A percentile compares a stretch with the other conserved stretches of the same genome.
Evolutionary conservation across 2,888 invertebrate genomes (phyloP).

Genomic region (Eupithecia subfuscata): DNA sequence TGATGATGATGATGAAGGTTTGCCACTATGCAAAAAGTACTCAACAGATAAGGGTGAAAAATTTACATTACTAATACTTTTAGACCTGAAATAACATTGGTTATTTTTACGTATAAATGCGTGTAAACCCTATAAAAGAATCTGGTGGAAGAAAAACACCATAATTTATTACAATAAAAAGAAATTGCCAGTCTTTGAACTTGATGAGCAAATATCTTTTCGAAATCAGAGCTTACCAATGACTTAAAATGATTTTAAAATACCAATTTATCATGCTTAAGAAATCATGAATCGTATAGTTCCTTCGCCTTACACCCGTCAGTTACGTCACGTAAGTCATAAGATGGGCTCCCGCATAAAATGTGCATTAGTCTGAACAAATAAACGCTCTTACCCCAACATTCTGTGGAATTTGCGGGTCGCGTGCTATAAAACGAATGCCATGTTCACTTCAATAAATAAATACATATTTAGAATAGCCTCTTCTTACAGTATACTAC

Average conservation of each 20-base stretch:
- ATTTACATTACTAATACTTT: too few species aligned
- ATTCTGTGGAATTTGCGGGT: conserved; percentile 70
- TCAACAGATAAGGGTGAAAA: too few species aligned
- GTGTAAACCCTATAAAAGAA: background rate
- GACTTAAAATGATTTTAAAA: background rate
- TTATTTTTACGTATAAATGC: too few species aligned
- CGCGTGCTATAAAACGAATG: conserved; percentile 61
- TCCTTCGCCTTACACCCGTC: conserved; percentile 43
- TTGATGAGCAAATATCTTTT: background rate
- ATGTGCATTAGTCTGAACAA: conserved; percentile 82
- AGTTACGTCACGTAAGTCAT: conserved; percentile 77
- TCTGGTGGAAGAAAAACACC: background rate
- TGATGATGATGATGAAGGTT: too few species aligned
- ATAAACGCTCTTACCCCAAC: conserved; percentile 78
- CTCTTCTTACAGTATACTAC: background rate
- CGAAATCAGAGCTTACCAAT: background rate
- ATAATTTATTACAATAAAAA: background rate
- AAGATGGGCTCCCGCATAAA: conserved; percentile 77
- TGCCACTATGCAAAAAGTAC: background rate
- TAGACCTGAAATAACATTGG: too few species aligned
- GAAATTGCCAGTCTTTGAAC: background rate
- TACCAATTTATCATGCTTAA: background rate
- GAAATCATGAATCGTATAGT: background rate
- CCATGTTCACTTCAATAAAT: conserved; percentile 33
- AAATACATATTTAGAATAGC: conserved; percentile 2